Conservation (phyloP, 2,888 invertebrate species). For the Dryobotodes eremita region DNA sequence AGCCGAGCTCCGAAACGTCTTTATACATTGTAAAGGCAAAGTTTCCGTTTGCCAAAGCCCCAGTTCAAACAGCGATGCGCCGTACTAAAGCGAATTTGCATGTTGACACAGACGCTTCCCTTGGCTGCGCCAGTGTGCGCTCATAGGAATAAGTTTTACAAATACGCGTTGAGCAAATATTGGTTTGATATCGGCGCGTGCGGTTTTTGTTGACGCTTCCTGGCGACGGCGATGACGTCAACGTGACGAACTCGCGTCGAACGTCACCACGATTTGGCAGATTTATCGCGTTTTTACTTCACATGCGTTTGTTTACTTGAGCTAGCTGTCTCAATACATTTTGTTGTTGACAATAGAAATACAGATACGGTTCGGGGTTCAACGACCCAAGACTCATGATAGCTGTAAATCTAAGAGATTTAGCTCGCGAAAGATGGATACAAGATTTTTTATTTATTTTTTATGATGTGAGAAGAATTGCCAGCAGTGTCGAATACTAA, state of each 20-base stretch:
- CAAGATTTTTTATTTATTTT: conserved; percentile 32
- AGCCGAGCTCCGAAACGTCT: conserved; percentile 76
- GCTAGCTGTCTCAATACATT: conserved; percentile 45
- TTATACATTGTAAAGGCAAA: conserved; percentile 77
- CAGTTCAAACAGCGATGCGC: conserved; percentile 80
- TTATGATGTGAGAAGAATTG: conserved; percentile 21
- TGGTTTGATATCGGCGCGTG: conserved; percentile 68
- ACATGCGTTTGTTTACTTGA: conserved; percentile 49
- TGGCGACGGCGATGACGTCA: conserved; percentile 24
- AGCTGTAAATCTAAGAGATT: conserved; percentile 52
- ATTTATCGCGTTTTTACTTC: conserved; percentile 59
- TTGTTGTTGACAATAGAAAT: conserved; percentile 59
- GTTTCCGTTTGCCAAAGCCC: conserved; percentile 80
- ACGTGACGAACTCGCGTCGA: conserved; percentile 43
- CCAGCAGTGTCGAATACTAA: not conserved
- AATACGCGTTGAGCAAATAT: conserved; percentile 76
- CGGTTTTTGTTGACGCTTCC: conserved; percentile 64
- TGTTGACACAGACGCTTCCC: conserved; percentile 76
- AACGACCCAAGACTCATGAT: conserved; percentile 35
- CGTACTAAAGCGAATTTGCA: conserved; percentile 83
- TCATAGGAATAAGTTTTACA: conserved; percentile 79
- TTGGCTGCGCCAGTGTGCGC: conserved; percentile 54
- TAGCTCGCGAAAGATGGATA: conserved; percentile 16
- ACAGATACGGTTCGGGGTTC: conserved; percentile 52
- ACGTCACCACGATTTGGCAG: conserved; percentile 45